Conservation (phyloP, 2,888 invertebrate genomes). For the Tetragonula carbonaria region DNA sequence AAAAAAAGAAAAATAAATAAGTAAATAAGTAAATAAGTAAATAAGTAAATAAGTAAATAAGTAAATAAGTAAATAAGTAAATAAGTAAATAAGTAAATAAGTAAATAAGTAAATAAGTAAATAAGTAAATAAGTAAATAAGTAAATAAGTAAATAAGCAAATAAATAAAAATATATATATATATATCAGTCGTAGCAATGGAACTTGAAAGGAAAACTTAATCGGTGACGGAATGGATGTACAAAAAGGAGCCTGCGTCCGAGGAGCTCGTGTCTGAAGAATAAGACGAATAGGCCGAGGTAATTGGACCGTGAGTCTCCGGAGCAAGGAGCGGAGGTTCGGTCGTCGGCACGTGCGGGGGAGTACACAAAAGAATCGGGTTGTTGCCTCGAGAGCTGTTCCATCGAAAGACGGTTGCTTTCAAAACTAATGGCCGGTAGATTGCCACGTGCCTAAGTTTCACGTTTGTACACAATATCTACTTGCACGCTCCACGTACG, state of each 20-base stretch:
- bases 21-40: no score
- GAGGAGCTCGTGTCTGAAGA: conserved; percentile 33
- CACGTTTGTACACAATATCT: neutral
- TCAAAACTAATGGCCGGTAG: conserved; percentile 68
- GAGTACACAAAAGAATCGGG: conserved; percentile 60
- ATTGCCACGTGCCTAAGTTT: conserved; percentile 54
- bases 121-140: no score
- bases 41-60: no score
- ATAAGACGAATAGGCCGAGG: conserved; percentile 65
- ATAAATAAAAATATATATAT: no score
- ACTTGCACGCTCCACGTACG: neutral
- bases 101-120: no score
- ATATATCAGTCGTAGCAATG: conserved; percentile 48
- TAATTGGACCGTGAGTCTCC: conserved; percentile 74
- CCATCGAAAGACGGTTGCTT: conserved; percentile 33
- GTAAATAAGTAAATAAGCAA: no score
- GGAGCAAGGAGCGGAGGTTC: neutral
- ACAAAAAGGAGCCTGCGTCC: conserved; percentile 58
- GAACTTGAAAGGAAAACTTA: conserved; percentile 12
- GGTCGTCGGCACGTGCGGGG: conserved; percentile 65
- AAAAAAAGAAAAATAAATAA: no score
- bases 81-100: no score
- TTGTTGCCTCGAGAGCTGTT: conserved; percentile 35
- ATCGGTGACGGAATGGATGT: conserved; percentile 62
- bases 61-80: no score